A percentile compares a stretch with the other conserved stretches of the same genome.
These are phyloP conservation scores for Tyrannus savana DNA, from an alignment of 2,113 vertebrate species.

Conservation along the genomic window DNA sequence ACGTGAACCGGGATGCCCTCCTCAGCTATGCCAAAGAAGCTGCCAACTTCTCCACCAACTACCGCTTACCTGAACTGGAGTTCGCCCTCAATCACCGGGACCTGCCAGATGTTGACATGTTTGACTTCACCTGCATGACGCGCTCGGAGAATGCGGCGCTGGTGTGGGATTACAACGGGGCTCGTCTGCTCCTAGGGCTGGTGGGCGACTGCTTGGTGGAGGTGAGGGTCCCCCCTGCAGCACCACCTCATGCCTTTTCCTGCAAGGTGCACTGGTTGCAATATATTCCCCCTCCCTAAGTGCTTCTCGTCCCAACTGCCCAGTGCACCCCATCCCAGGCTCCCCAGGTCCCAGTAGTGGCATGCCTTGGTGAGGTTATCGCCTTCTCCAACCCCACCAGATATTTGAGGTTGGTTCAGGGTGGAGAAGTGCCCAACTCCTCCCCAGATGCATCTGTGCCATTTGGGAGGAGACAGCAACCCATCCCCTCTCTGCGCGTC, in stretches of 20 bases:
- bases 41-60: constrained; percentile 83
- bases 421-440: neutral
- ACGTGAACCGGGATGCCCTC: constrained; percentile 79
- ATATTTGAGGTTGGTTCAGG: neutral
- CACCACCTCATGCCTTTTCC: neutral
- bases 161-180: constrained; percentile 79
- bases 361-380: neutral
- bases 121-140: constrained; percentile 91
- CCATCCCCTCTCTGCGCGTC: neutral
- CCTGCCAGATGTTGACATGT: constrained; percentile 83
- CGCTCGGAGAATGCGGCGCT: constrained; percentile 85
- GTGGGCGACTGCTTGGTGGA: constrained; percentile 95
- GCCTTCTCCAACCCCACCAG: neutral
- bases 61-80: constrained; percentile 77
- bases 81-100: constrained; percentile 75
- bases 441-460: neutral
- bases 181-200: constrained; percentile 78
- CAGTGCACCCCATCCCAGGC: neutral
- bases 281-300: neutral
- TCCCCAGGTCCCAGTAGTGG: accelerated
- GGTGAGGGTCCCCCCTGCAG: constrained; percentile 71
- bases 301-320: accelerated
- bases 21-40: constrained; percentile 79
- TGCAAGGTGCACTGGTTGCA: accelerated
- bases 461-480: neutral